Percentiles rank a stretch among this genome's conserved stretches.
Evolutionary conservation across 2,113 vertebrate genomes (phyloP).

Genomic region (Chascanopsetta lugubris): DNA sequence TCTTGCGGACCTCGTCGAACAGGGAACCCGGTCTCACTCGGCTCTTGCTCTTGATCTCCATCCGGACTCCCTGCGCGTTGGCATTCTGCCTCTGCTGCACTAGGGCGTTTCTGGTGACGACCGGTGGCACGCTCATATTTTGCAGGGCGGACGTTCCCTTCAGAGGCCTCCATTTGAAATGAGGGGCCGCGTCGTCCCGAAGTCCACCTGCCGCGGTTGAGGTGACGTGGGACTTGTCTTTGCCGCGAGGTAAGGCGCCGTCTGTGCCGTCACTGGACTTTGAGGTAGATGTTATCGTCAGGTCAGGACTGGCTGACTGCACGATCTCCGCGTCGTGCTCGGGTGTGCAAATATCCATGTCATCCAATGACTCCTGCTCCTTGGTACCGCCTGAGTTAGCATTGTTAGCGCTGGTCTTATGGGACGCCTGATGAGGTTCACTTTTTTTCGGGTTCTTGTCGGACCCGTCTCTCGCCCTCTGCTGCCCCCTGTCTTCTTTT

Average conservation of each 20-base stretch:
- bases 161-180: slow-evolving; percentile 94
- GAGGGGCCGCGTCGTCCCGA: slow-evolving; percentile 57
- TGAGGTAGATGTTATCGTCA: slow-evolving; percentile 43
- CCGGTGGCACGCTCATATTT: slow-evolving; percentile 26
- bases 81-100: slow-evolving; percentile 60
- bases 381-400: slow-evolving; percentile 36
- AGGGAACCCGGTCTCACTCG: slow-evolving; percentile 93
- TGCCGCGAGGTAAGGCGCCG: slow-evolving; percentile 29
- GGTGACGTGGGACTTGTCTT: slow-evolving; percentile 21
- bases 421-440: slow-evolving; percentile 30
- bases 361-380: slow-evolving; percentile 81
- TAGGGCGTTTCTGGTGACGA: slow-evolving; percentile 59
- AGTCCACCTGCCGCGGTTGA: slow-evolving; percentile 23
- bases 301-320: slow-evolving; percentile 47
- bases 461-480: slow-evolving; percentile 35
- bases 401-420: slow-evolving; percentile 49
- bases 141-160: slow-evolving; percentile 82
- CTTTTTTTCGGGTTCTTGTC: slow-evolving; percentile 63
- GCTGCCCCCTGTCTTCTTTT: slow-evolving; percentile 46
- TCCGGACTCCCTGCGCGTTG: slow-evolving; percentile 86
- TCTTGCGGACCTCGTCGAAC: slow-evolving; percentile 97
- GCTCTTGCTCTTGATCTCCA: slow-evolving; percentile 96
- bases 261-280: slow-evolving; percentile 26
- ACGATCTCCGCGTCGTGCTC: slow-evolving; percentile 79
- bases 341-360: slow-evolving; percentile 92